A percentile compares a stretch with the other conserved stretches of the same genome.
Evolutionary conservation across 2,888 invertebrate species (phyloP).

Genomic region (Tuta absoluta): DNA sequence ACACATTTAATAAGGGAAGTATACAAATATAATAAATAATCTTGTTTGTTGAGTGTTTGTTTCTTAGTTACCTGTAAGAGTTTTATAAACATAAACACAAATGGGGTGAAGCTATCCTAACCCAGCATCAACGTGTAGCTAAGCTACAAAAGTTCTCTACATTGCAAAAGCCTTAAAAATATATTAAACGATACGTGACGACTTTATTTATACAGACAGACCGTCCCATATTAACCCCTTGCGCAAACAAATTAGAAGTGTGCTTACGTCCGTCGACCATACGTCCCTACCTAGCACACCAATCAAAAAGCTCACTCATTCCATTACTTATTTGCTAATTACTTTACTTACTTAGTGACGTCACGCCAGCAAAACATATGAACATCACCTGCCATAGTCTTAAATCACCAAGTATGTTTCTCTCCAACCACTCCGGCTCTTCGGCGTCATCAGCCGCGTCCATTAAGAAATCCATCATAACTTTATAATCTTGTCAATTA

Average conservation of each 20-base stretch:
- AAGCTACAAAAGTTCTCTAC: too few relatives aligned
- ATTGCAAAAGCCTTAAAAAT: not conserved
- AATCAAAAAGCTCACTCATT: slow-evolving; percentile 7
- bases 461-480: slow-evolving; percentile 65
- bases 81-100: too few relatives aligned
- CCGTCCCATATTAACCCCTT: slow-evolving; percentile 7
- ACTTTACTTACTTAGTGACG: slow-evolving; percentile 81
- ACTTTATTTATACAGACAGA: not conserved
- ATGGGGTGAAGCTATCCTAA: too few relatives aligned
- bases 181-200: not conserved
- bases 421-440: slow-evolving; percentile 88
- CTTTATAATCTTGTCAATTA: slow-evolving; percentile 26
- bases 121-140: too few relatives aligned
- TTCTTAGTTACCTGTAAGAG: too few relatives aligned
- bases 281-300: not conserved
- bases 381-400: slow-evolving; percentile 92
- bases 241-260: slow-evolving; percentile 1
- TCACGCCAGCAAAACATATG: slow-evolving; percentile 83
- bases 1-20: too few relatives aligned
- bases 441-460: slow-evolving; percentile 69
- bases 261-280: too few relatives aligned
- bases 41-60: too few relatives aligned
- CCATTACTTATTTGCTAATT: slow-evolving; percentile 3
- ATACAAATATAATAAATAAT: too few relatives aligned
- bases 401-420: slow-evolving; percentile 84